Percentiles rank a stretch among this genome's conserved stretches.
These are phyloP conservation scores for Heterohyrax brucei DNA, from an alignment of 2,797 vertebrate species.

Conservation along the genomic window DNA sequence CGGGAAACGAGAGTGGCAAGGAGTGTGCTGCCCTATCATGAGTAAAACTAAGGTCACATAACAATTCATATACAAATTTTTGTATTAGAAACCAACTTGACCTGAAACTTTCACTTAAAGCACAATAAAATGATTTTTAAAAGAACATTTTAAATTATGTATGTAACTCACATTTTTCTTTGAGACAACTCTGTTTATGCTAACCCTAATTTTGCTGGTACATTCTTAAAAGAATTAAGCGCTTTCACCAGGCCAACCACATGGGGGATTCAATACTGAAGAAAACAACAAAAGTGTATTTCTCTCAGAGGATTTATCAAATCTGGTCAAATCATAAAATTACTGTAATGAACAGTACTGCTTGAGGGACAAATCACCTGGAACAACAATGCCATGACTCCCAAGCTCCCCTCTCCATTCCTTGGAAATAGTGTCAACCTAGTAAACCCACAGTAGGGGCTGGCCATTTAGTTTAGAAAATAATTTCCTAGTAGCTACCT, in stretches of 20 bases:
- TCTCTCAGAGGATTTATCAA: slow-evolving; percentile 16
- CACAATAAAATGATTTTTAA: no score
- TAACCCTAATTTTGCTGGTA: slow-evolving; percentile 63
- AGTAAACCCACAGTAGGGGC: neutral
- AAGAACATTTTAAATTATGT: slow-evolving; percentile 15
- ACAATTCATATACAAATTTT: no score
- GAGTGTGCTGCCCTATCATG: no score
- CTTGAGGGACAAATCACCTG: neutral
- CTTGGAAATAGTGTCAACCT: neutral
- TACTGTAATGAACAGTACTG: neutral
- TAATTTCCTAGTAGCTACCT: slow-evolving; percentile 13
- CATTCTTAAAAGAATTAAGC: slow-evolving; percentile 48
- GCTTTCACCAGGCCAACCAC: neutral
- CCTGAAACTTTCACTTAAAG: no score
- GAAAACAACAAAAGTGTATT: neutral
- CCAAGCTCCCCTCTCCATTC: neutral
- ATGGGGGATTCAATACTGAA: neutral
- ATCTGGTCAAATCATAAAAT: slow-evolving; percentile 39
- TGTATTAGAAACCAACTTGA: no score
- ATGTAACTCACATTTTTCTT: neutral
- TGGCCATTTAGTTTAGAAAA: slow-evolving; percentile 6
- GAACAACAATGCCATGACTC: slow-evolving; percentile 15
- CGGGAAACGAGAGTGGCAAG: no score
- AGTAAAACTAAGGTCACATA: no score
- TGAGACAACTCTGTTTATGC: neutral